phyloP scores from a whole-genome alignment of 2,113 vertebrate species.

The Colistium nudipinnis region DNA sequence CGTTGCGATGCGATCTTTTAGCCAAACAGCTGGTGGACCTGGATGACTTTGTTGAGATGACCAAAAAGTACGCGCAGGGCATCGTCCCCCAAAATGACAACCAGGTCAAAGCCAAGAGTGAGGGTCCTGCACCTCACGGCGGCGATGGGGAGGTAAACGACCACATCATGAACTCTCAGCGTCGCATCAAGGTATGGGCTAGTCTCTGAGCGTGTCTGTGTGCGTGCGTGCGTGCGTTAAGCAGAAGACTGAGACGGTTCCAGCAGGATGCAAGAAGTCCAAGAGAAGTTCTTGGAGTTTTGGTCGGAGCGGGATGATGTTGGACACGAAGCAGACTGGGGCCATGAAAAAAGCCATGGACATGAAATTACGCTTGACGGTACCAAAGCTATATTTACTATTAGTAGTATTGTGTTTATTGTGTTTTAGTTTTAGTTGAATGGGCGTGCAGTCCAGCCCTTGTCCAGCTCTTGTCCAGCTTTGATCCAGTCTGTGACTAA shows the following conservation, averaged over 20 bases:
- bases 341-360: slow-evolving; percentile 77
- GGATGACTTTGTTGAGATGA: slow-evolving; percentile 96
- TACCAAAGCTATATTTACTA: slow-evolving; percentile 14
- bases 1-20: slow-evolving; percentile 49
- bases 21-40: slow-evolving; percentile 87
- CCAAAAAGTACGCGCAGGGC: slow-evolving; percentile 92
- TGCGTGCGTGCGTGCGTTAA: slow-evolving; percentile 28
- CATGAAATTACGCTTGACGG: slow-evolving; percentile 74
- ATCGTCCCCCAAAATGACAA: slow-evolving; percentile 79
- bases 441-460: too few relatives aligned
- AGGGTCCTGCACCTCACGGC: background rate
- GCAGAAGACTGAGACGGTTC: slow-evolving; percentile 44
- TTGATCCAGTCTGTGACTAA: too few relatives aligned
- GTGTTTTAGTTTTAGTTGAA: too few relatives aligned
- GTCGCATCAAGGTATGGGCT: too few relatives aligned
- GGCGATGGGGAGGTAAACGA: slow-evolving; percentile 32
- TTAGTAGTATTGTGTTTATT: too few relatives aligned
- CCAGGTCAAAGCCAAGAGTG: slow-evolving; percentile 2
- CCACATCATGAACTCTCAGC: too few relatives aligned
- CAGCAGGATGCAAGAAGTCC: slow-evolving; percentile 49
- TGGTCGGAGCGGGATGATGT: slow-evolving; percentile 65
- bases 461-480: too few relatives aligned
- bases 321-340: slow-evolving; percentile 50
- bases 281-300: slow-evolving; percentile 72
- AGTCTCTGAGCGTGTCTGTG: slow-evolving; percentile 23